Evolutionary conservation across 2,888 invertebrate genomes (phyloP), one percentile per base, ranked within the genome.

Genomic region (Sphinx pinastri): DNA sequence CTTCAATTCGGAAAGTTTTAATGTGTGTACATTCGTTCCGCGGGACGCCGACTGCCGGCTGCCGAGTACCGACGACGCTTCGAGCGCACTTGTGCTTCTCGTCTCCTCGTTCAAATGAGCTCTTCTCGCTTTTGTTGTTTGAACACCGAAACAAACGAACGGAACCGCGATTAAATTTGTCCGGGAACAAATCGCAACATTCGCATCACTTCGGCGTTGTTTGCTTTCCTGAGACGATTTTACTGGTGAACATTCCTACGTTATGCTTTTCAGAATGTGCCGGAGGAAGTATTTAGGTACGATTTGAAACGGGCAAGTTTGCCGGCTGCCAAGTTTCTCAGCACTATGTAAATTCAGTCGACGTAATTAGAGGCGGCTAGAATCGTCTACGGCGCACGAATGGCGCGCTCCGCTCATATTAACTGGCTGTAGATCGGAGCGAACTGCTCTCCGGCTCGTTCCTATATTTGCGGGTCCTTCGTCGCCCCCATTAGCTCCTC

Each of bases 1-100:
- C 87, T 90, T 84, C 85, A 88, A 88, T 88, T 90, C 82, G 83
- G 82, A 86, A 91, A 91, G 87, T 91, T 92, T 90, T 90, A 92
- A 93, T 90, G 91, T 91, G 92, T 91, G 89, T 91, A 88, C 90
- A 85, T 88, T 88, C 85, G 88, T 88, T 84, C 81, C 81, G 84
- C 77, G 84, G 81, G 75, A 84, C 79, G 81, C 81, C 79, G 82
- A 87, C 19, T 19, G 55, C 81, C 79, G 82, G 87, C 55, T 19
- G 55, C 81, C 78, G 82, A 87, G 88, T 84, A 81, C 85, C 86
- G 84, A 86, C 88, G 87, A 87, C 81, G 84, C 84, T 88, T 88
- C 83, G 82, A 92, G 89, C 84, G 79, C 88, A 80, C 92, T 91
- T 79, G 77, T 75, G 75, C 83, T 87, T 87, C 90, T 89, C 86